Base-by-base conservation (phyloP, 2,888 invertebrate species). In the Clunio marinus region DNA sequence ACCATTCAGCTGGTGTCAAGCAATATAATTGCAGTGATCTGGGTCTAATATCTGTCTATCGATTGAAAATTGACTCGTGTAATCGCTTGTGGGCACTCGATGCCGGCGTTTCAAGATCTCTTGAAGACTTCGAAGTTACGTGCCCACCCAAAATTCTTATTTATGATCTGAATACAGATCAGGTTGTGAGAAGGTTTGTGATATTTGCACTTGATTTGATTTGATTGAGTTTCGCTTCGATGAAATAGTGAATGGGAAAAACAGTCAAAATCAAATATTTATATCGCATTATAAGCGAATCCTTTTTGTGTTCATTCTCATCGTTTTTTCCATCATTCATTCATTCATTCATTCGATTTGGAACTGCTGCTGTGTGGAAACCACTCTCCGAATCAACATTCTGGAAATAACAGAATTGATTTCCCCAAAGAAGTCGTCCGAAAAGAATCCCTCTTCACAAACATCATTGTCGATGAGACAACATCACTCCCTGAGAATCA, bases 81-180 rank as follows among this genome's bases (percentile, higher is more conserved):
- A 88, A 91, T 77, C 82, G 92, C 17, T 80, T 92, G 2, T 92
- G 92, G 92, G 87, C 88, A 1, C 78, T 92, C 69, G 92, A 93
- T 78, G 86, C 90, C 1, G 92, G 73, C 72, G 81, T 74, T 77
- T 84, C 72, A 0, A 75, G 79, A 1, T 86, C 86, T 0, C 74
- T 87, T 59, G 86, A 86, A 70, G 84, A 86, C 71, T 87, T 85
- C 73, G 82, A 80, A 62, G 77, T 81, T 10, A 81, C 83, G 13
- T 93, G 92, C 74, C 88, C 88, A 0, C 92, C 92, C 2, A 92
- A 92, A 79, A 82, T 92, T 65, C 82, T 91, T 68, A 85, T 92
- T 69, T 89, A 92, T 72, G 90, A 93, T 74, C 81, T 91, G 74
- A 82, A 83, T 66, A 89, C 88, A 0, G 87, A 91, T 75, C 83